Evolutionary conservation across 2,113 vertebrate genomes (phyloP).

Genomic region (Scomber japonicus): DNA sequence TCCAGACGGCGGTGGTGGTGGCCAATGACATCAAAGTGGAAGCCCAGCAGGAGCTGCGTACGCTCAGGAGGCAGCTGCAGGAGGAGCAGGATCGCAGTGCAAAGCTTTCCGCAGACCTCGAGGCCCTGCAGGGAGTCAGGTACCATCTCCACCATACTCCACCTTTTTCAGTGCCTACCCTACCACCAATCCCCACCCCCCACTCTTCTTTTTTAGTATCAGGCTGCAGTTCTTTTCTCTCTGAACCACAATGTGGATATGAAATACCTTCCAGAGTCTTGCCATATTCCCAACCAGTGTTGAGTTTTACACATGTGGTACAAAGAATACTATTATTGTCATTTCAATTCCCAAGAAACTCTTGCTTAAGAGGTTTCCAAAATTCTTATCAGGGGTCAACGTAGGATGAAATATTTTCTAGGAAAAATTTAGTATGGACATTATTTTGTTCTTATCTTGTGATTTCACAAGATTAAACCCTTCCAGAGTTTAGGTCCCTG

Average conservation of each 20-base stretch:
- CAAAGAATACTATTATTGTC: not conserved
- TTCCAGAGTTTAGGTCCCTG: conserved; percentile 28
- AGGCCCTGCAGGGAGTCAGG: conserved; percentile 91
- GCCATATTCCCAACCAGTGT: conserved; percentile 51
- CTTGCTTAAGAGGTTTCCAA: conserved; percentile 40
- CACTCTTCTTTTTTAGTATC: conserved; percentile 46
- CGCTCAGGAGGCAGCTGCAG: conserved; percentile 90
- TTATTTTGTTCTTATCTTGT: conserved; percentile 30
- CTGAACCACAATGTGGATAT: conserved; percentile 49
- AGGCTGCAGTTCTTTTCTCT: conserved; percentile 67
- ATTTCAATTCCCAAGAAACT: conserved; percentile 14
- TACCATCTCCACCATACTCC: conserved; percentile 57
- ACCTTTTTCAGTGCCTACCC: conserved; percentile 14
- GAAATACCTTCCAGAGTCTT: conserved; percentile 69
- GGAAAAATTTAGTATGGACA: not conserved
- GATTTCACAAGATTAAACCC: conserved; percentile 37
- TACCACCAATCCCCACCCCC: not conserved
- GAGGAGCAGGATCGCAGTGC: conserved; percentile 93
- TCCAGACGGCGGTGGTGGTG: conserved; percentile 97
- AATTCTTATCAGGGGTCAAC: not conserved
- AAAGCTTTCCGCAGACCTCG: conserved; percentile 90
- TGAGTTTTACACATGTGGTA: conserved; percentile 4
- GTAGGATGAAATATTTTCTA: not conserved
- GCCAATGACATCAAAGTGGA: conserved; percentile 99
- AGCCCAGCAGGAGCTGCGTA: conserved; percentile 94